A percentile compares a stretch with the other conserved stretches of the same genome.
Conservation (phyloP, 2,113 vertebrate genomes). For the Oceanodroma tethys region DNA sequence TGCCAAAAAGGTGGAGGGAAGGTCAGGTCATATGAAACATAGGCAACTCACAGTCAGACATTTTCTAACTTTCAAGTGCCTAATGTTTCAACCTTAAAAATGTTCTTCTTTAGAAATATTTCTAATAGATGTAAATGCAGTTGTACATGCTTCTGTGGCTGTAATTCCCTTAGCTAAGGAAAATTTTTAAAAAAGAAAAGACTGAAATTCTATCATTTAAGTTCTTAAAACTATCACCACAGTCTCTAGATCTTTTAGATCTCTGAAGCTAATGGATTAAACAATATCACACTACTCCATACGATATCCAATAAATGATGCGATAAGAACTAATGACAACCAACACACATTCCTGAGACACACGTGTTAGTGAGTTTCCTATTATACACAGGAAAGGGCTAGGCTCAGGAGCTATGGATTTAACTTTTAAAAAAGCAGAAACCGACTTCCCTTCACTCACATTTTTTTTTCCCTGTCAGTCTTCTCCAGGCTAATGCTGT, state of each 20-base stretch:
- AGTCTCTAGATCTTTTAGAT: not conserved
- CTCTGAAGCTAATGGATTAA: not conserved
- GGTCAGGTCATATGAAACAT: not conserved
- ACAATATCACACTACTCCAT: not conserved
- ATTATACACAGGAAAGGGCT: not conserved
- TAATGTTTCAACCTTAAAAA: not conserved
- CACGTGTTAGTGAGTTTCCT: fast-evolving
- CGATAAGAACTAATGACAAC: not conserved
- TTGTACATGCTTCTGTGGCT: not conserved
- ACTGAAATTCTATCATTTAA: not conserved
- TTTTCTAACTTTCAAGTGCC: not conserved
- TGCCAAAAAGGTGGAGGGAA: not conserved
- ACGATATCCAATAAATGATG: not conserved
- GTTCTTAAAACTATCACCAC: not conserved
- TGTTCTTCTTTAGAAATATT: not conserved
- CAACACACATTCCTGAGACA: not conserved
- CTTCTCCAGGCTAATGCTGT: not conserved
- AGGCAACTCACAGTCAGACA: not conserved
- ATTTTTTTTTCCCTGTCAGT: fast-evolving
- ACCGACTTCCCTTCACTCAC: fast-evolving
- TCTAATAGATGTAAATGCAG: not conserved
- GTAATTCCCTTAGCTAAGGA: not conserved
- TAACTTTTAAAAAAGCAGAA: not conserved
- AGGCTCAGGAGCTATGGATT: not conserved
- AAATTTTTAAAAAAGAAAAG: not conserved